A percentile compares a stretch with the other conserved stretches of the same genome.
Conservation (phyloP, 2,113 vertebrate genomes). For the Holacanthus passer region DNA sequence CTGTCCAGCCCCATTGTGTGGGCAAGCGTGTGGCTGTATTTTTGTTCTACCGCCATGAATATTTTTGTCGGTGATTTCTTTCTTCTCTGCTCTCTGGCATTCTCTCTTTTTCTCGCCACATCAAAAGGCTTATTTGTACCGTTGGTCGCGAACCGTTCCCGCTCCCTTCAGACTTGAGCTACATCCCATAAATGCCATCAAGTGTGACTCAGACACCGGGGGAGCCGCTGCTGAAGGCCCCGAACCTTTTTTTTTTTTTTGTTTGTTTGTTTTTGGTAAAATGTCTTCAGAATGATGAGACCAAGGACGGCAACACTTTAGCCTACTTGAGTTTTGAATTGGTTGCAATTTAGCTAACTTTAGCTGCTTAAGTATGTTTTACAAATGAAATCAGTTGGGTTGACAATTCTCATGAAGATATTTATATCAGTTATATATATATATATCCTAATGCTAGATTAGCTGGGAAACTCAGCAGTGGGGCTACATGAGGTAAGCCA, state of each 20-base stretch:
- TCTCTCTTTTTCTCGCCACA: not conserved
- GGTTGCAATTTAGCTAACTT: constrained; percentile 12
- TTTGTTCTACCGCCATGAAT: constrained; percentile 20
- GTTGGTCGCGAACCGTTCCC: constrained; percentile 37
- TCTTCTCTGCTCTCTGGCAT: constrained; percentile 5
- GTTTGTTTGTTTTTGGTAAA: constrained; percentile 24
- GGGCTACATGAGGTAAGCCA: constrained; percentile 7
- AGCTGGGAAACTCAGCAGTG: constrained; percentile 24
- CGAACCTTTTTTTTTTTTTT: constrained; percentile 31
- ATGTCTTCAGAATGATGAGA: constrained; percentile 28
- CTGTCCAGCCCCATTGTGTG: constrained; percentile 63
- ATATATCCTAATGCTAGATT: constrained; percentile 30
- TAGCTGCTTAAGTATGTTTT: not conserved
- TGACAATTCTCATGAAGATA: constrained; percentile 24
- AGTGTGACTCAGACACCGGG: constrained; percentile 56
- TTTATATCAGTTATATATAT: not conserved
- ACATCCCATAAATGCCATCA: constrained; percentile 59
- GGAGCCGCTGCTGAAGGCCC: constrained; percentile 26
- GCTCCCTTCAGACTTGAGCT: constrained; percentile 63
- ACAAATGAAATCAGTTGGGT: constrained; percentile 14
- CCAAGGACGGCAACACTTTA: not conserved
- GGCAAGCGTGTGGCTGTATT: constrained; percentile 47
- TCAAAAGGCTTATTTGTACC: constrained; percentile 56
- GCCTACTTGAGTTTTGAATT: not conserved
- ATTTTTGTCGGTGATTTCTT: constrained; percentile 38